Percentiles rank a stretch among this genome's conserved stretches.
These are phyloP conservation scores for Streptopelia turtur DNA, from an alignment of 2,797 vertebrate genomes.

Conservation along the genomic window DNA sequence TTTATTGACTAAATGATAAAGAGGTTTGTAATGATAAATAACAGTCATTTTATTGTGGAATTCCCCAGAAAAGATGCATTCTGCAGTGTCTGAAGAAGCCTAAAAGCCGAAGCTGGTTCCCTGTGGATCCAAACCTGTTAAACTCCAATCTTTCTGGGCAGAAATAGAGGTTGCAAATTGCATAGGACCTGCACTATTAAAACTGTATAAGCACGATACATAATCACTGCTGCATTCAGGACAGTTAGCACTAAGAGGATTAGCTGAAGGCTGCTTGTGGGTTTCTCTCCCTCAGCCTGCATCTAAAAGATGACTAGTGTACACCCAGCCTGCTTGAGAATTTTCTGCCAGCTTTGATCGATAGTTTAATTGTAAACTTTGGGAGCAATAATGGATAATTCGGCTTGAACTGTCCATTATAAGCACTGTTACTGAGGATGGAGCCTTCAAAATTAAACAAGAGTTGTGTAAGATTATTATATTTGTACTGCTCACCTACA, in stretches of 20 bases:
- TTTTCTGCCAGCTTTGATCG: conserved; percentile 83
- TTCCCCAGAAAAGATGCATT: conserved; percentile 99
- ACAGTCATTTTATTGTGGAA: conserved; percentile 99
- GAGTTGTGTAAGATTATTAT: conserved; percentile 80
- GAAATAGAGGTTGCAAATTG: conserved; percentile 89
- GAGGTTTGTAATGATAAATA: conserved; percentile 99
- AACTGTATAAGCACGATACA: conserved; percentile 82
- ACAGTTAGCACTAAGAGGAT: conserved; percentile 80
- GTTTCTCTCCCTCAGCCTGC: conserved; percentile 31
- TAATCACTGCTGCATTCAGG: conserved; percentile 79
- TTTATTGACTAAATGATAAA: conserved; percentile 99
- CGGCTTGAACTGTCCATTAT: conserved; percentile 81
- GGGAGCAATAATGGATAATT: conserved; percentile 85
- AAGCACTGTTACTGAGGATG: conserved; percentile 71
- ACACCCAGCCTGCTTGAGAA: conserved; percentile 67
- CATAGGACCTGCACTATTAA: conserved; percentile 88
- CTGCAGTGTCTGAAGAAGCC: conserved; percentile 93
- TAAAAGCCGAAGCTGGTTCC: conserved; percentile 85
- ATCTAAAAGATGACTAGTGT: conserved; percentile 59
- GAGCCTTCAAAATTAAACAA: conserved; percentile 84
- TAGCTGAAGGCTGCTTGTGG: conserved; percentile 77
- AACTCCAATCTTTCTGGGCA: conserved; percentile 87
- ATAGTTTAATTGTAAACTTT: conserved; percentile 87
- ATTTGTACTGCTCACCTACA: conserved; percentile 80
- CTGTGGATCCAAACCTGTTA: conserved; percentile 88